Conservation (phyloP, 2,888 invertebrate genomes). For the Plusia festucae region DNA sequence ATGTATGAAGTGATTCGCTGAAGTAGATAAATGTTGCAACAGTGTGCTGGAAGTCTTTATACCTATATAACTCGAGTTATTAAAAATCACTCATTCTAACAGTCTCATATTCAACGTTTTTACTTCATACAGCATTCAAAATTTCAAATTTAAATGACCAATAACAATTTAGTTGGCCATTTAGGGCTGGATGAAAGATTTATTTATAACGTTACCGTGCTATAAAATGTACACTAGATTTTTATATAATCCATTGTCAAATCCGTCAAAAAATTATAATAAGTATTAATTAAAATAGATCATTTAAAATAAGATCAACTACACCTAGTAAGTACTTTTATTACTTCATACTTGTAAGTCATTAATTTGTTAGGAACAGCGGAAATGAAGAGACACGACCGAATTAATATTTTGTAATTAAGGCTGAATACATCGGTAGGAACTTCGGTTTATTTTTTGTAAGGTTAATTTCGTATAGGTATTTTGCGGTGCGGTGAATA, state of each 20-base stretch:
- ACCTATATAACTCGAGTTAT: background rate
- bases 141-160: no score
- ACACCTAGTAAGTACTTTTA: conserved; percentile 64
- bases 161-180: background rate
- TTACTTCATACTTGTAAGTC: no score
- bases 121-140: background rate
- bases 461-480: background rate
- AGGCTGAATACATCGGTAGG: background rate
- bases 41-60: no score
- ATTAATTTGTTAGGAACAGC: conserved; percentile 29
- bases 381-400: conserved; percentile 1
- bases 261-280: background rate
- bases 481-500: background rate
- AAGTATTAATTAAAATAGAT: conserved; percentile 24
- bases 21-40: background rate
- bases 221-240: background rate
- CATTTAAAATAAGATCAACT: conserved; percentile 25
- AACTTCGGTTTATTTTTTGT: background rate
- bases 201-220: background rate
- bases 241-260: background rate
- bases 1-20: background rate
- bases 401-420: background rate
- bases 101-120: background rate
- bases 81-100: no score
- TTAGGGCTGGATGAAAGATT: background rate